Base-by-base conservation (phyloP, 2,797 vertebrate genomes). In the Moxostoma hubbsi region DNA sequence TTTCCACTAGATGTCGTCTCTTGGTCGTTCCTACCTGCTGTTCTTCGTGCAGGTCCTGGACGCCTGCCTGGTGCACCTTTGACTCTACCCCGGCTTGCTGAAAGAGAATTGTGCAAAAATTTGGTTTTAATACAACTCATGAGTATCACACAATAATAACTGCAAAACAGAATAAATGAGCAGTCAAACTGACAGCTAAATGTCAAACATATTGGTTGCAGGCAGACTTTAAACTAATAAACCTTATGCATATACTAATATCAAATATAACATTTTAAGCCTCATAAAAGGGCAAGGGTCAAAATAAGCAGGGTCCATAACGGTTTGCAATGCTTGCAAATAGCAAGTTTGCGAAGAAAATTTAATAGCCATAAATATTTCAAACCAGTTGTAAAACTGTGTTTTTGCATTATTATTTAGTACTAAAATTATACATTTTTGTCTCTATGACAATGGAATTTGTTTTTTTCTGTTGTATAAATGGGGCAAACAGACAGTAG, bases 51-150 rank as follows among this genome's bases (percentile, higher is more conserved):
- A 67, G 90, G 82, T 87, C 89, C 94, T 0, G 88, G 90, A 73
- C 91, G 90, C 51, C 94, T 95, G 69, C 92, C 92, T 77, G 91
- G 85, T 0, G 93, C 94, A 86, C 93, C 91, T 93, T 89, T 90
- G 73, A 91, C 92, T 77, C 94, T 89, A 89, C 90, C 94, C 0
- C 81, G 78, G 18, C 16, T 77, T 75, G 71, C 63, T 83, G 61
- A 70, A 46, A 15, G 16, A 46, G 54, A 55, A 80, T 45, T 57
- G 50, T 1, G 15, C n/a, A 18, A 66, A 76, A 72, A 64, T 54
- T 7, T 47, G 12, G 71, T 53, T 7, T 73, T n/a, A 59, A 77
- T 45, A 50, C 45, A 55, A 16, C n/a, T 15, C 7, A 2, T 16
- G 55, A 4, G 7, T 16, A 15, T 15, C 6, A 54, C 53, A 54